A percentile compares a stretch with the other conserved stretches of the same genome.
Evolutionary conservation across 2,797 vertebrate species (phyloP).

Genomic region (Cheirogaleus major): DNA sequence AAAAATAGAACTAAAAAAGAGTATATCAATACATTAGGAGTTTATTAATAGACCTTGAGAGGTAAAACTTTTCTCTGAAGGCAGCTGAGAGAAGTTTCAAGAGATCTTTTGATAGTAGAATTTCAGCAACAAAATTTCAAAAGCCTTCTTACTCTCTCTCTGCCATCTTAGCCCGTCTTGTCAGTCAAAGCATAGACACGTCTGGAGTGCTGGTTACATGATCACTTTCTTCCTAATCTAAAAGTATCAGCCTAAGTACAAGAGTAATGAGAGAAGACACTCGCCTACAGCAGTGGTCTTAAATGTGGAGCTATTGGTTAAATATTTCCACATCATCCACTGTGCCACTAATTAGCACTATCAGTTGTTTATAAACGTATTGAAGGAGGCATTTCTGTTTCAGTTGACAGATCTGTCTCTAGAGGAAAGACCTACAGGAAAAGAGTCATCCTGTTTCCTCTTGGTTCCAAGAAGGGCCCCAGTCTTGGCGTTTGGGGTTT

Average conservation of each 20-base stretch:
- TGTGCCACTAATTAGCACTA: neutral
- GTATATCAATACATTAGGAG: neutral
- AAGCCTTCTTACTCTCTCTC: neutral
- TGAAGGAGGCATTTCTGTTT: neutral
- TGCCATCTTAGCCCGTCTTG: neutral
- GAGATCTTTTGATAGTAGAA: neutral
- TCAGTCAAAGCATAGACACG: neutral
- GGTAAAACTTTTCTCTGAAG: neutral
- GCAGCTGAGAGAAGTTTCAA: neutral
- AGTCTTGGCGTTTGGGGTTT: neutral
- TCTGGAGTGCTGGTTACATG: neutral
- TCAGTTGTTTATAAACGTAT: neutral
- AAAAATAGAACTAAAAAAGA: constrained; percentile 3
- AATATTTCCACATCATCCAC: neutral
- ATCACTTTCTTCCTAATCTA: neutral
- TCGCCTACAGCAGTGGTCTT: neutral
- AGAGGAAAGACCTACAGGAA: neutral
- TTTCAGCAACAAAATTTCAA: neutral
- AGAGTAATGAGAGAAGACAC: neutral
- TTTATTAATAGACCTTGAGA: constrained; percentile 27
- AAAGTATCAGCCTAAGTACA: neutral
- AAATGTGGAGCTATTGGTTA: neutral
- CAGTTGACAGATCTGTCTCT: neutral
- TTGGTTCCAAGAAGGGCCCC: neutral
- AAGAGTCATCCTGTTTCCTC: neutral